Percentiles rank a stretch among this genome's conserved stretches.
These are phyloP conservation scores for Drosophila birchii DNA, from an alignment of 2,888 invertebrate genomes.

Conservation along the genomic window DNA sequence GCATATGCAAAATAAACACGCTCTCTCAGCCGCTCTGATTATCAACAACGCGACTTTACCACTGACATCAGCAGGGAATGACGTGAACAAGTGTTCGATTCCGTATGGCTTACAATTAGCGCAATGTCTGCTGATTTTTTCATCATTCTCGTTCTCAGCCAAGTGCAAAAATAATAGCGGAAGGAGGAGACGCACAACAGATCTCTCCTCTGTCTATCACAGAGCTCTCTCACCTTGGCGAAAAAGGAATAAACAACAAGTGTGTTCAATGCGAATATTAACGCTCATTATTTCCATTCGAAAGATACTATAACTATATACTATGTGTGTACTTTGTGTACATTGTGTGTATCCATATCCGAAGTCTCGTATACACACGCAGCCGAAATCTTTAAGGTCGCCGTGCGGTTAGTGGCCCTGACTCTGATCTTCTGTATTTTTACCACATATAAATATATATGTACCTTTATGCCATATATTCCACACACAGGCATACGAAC, in stretches of 20 bases:
- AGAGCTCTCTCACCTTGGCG: conserved; percentile 29
- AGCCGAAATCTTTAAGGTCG: conserved; percentile 67
- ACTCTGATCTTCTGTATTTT: conserved; percentile 81
- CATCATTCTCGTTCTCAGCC: conserved; percentile 39
- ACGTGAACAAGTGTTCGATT: conserved; percentile 39
- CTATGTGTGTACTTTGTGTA: conserved; percentile 21
- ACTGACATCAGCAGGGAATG: conserved; percentile 39
- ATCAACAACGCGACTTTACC: conserved; percentile 13
- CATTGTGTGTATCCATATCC: conserved; percentile 19
- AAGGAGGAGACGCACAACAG: conserved; percentile 28
- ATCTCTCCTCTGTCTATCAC: conserved; percentile 2
- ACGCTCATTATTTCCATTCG: conserved; percentile 35
- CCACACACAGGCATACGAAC: conserved; percentile 11
- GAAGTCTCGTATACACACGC: conserved; percentile 13
- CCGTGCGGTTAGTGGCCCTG: conserved; percentile 69
- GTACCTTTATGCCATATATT: conserved; percentile 26
- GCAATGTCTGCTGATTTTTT: conserved; percentile 47
- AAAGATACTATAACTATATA: conserved; percentile 22
- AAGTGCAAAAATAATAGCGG: conserved; percentile 34
- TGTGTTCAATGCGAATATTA: conserved; percentile 49
- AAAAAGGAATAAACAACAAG: conserved; percentile 32
- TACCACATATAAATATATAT: conserved; percentile 52
- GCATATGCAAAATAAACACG: conserved; percentile 29
- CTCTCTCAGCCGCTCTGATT: conserved; percentile 25
- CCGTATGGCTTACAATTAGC: conserved; percentile 40